phyloP scores from a whole-genome alignment of 2,888 invertebrate species.

The Alloscopus bannaensis region DNA sequence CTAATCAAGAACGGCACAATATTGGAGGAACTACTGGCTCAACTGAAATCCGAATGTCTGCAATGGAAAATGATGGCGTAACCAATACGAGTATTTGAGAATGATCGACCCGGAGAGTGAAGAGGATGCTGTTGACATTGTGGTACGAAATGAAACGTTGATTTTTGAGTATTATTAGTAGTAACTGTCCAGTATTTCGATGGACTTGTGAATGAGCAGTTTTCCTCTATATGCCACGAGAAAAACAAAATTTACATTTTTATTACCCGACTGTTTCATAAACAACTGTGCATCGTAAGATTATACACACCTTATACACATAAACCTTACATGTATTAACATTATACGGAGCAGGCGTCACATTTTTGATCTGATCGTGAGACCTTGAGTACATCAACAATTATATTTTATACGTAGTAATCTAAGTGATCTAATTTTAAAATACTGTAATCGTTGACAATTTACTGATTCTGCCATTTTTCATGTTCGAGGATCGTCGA shows the following conservation, averaged over 20 bases:
- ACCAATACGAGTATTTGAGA: slow-evolving; percentile 32
- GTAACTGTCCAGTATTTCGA: neutral
- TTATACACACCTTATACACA: neutral
- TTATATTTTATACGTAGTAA: too few relatives aligned
- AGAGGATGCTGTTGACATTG: too few relatives aligned
- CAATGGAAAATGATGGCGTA: neutral
- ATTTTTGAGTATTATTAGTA: neutral
- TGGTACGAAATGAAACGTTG: neutral
- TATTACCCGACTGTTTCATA: neutral
- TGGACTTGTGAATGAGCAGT: neutral
- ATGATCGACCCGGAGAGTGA: too few relatives aligned
- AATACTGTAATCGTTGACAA: too few relatives aligned
- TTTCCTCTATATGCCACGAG: neutral
- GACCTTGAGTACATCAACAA: too few relatives aligned
- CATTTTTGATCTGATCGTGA: too few relatives aligned
- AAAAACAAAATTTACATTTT: neutral
- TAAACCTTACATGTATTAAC: neutral
- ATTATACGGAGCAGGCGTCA: too few relatives aligned
- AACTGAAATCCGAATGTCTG: neutral
- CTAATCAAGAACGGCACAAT: neutral
- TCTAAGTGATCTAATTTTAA: too few relatives aligned
- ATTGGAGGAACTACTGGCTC: neutral
- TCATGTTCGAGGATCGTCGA: too few relatives aligned
- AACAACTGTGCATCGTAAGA: neutral
- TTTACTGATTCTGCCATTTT: too few relatives aligned